phyloP scores from a whole-genome alignment of 2,113 vertebrate species.

The Brachypodius melanocephalos region DNA sequence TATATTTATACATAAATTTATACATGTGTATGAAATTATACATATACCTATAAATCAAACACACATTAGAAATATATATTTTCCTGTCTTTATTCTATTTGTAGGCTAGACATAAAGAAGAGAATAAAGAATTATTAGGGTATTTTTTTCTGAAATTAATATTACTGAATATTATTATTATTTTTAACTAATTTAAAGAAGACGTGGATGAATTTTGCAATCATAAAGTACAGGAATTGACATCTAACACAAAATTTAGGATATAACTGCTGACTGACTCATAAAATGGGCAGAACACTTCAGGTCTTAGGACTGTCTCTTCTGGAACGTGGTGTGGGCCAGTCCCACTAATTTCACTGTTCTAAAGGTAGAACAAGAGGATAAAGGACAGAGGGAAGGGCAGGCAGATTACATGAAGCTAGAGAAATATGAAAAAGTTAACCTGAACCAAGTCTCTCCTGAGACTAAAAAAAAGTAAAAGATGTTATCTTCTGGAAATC shows the following conservation, averaged over 20 bases:
- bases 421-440: background rate
- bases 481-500: background rate
- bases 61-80: background rate
- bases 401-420: background rate
- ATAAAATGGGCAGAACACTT: background rate
- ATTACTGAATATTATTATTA: background rate
- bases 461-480: background rate
- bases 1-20: background rate
- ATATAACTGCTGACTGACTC: background rate
- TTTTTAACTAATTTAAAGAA: too few species aligned
- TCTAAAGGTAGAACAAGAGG: background rate
- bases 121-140: background rate
- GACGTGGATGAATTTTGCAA: background rate
- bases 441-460: background rate
- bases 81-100: background rate
- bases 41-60: background rate
- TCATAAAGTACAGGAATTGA: background rate
- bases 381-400: background rate
- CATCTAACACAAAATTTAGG: background rate
- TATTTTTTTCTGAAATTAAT: background rate
- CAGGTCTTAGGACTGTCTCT: background rate
- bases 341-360: background rate
- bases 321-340: background rate
- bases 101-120: background rate
- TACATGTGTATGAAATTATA: background rate